These are phyloP conservation scores for Sylvia atricapilla DNA, from an alignment of 2,113 vertebrate species.

Conservation along the genomic window DNA sequence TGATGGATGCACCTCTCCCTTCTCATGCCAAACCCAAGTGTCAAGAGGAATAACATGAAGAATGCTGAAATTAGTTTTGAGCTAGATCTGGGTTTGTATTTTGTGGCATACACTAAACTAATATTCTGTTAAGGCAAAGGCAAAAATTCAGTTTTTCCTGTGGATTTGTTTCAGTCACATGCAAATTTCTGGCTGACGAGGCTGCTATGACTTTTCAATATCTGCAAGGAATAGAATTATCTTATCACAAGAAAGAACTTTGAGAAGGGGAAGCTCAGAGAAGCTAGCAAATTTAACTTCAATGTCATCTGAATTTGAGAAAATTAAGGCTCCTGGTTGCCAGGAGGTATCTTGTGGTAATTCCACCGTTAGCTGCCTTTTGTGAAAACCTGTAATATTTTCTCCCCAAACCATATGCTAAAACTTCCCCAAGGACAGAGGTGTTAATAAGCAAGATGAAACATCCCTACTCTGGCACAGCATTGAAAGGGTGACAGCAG, in stretches of 20 bases:
- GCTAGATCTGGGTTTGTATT: neutral
- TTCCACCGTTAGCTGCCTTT: neutral
- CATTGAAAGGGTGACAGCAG: neutral
- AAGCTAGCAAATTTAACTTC: neutral
- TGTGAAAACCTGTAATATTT: neutral
- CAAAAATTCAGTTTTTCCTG: neutral
- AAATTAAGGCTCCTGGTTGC: neutral
- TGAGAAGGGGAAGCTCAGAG: neutral
- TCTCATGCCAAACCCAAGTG: neutral
- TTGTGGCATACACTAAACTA: neutral
- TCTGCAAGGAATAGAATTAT: neutral
- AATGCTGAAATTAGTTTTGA: neutral
- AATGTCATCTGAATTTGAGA: neutral
- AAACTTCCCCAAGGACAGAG: neutral
- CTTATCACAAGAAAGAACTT: neutral
- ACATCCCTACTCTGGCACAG: neutral
- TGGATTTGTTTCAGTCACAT: neutral
- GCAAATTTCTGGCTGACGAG: slow-evolving; percentile 23
- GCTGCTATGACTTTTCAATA: neutral
- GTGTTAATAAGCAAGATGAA: neutral
- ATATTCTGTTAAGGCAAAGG: neutral
- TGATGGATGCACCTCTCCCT: neutral
- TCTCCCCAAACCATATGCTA: fast-evolving
- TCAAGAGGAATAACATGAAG: neutral
- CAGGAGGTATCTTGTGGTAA: neutral